A percentile compares a stretch with the other conserved stretches of the same genome.
Conservation (phyloP, 2,113 vertebrate species). For the Pterocles gutturalis region DNA sequence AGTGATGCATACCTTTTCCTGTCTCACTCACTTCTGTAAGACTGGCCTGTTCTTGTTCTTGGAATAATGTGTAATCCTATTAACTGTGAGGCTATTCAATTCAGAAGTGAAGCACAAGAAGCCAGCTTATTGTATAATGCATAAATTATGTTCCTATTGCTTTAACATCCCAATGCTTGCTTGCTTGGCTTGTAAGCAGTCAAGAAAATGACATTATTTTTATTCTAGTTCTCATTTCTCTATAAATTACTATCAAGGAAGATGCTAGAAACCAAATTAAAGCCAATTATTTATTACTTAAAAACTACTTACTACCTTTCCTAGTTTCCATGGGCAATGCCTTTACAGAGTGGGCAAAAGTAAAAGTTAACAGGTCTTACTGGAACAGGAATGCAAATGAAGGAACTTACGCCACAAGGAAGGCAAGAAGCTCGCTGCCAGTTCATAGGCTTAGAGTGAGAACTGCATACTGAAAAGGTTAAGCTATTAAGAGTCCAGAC, state of each 20-base stretch:
- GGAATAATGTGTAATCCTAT: conserved; percentile 53
- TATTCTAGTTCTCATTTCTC: background rate
- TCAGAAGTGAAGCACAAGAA: conserved; percentile 32
- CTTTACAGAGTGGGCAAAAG: background rate
- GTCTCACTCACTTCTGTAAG: background rate
- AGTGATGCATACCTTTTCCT: conserved; percentile 24
- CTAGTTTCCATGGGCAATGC: background rate
- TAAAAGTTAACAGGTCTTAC: background rate
- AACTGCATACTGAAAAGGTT: background rate
- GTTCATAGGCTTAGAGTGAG: background rate
- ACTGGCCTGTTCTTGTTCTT: conserved; percentile 19
- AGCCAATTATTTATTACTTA: background rate
- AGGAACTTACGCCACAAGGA: background rate
- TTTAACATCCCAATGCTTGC: background rate
- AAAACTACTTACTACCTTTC: background rate
- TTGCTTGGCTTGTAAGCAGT: background rate
- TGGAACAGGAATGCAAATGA: background rate
- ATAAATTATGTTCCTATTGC: background rate
- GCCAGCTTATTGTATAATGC: background rate
- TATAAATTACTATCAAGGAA: background rate
- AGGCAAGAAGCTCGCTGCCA: background rate
- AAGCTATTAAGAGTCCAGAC: background rate
- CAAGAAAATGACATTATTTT: background rate
- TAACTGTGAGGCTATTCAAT: conserved; percentile 38
- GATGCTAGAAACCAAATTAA: background rate